These are phyloP conservation scores for Eupsilia transversa DNA, from an alignment of 2,888 invertebrate species.

Conservation along the genomic window DNA sequence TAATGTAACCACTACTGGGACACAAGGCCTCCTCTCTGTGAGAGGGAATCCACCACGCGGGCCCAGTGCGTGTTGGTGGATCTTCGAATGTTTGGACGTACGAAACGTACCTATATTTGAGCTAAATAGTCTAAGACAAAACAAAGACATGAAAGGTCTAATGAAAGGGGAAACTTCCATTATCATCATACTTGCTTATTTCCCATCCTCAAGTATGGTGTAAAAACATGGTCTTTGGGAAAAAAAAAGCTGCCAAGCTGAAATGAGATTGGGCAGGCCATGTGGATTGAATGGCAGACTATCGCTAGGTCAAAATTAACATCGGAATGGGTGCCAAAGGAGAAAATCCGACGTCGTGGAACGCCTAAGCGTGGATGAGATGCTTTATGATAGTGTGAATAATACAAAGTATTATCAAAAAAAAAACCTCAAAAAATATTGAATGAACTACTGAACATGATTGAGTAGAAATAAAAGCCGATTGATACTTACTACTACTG, in stretches of 20 bases:
- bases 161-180: background rate
- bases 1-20: background rate
- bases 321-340: background rate
- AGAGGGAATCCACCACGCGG: background rate
- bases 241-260: background rate
- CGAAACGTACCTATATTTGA: no score
- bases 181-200: background rate
- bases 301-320: background rate
- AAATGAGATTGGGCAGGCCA: background rate
- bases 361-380: background rate
- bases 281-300: background rate
- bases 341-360: background rate
- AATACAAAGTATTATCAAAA: background rate
- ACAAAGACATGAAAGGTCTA: background rate
- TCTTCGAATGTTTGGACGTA: background rate
- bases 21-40: background rate
- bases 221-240: background rate
- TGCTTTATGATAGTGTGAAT: background rate
- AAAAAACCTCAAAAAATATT: no score
- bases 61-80: background rate
- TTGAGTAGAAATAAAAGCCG: background rate
- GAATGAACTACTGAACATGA: slow-evolving; percentile 1
- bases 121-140: background rate
- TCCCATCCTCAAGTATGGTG: background rate
- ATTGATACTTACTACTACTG: slow-evolving; percentile 1